Base-by-base conservation (phyloP, 2,888 invertebrate genomes). In the Dasysyrphus tricinctus region DNA sequence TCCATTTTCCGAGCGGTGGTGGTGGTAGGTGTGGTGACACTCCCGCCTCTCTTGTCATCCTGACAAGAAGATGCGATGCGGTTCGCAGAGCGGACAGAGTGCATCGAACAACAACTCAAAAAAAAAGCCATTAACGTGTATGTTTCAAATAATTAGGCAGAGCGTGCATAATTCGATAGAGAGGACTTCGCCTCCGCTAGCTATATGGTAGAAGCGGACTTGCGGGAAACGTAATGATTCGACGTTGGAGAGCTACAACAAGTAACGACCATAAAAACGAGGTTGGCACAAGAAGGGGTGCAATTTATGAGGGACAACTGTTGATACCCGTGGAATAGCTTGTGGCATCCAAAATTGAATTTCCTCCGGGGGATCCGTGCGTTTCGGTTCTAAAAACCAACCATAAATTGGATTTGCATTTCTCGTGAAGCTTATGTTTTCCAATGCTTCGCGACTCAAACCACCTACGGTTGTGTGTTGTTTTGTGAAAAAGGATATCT, bases 251-350 rank as follows among this genome's bases (percentile, higher is more conserved):
- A 65, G 16, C 51, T 12, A 24, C 1, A 32, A 39, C n/a, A 32
- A 34, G 16, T 3, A 16, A 12, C 14, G 61, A 14, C 61, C 2
- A 34, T 24, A 11, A 34, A 57, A 0, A 0, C 24, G 7, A 59
- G 19, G 19, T 0, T 47, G 74, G 5, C 24, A 61, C 49, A 42
- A 19, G 44, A 82, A 67, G 75, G 72, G 86, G 59, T 78, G 34
- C 56, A 59, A 86, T 86, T 86, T 86, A 86, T 86, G 82, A 78
- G 70, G 70, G 75, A 86, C 86, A 86, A 86, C 82, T 86, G 86
- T 82, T 82, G 82, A 78, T 86, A 79, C 74, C 72, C 74, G 44
- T 78, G 69, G 61, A 47, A 57, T 75, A 75, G 78, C 78, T 74
- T 73, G 84, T 67, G 81, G 77, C 78, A 81, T 81, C 61, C 70